Evolutionary conservation across 2,888 invertebrate genomes (phyloP).

Genomic region (Cheilosia variabilis): DNA sequence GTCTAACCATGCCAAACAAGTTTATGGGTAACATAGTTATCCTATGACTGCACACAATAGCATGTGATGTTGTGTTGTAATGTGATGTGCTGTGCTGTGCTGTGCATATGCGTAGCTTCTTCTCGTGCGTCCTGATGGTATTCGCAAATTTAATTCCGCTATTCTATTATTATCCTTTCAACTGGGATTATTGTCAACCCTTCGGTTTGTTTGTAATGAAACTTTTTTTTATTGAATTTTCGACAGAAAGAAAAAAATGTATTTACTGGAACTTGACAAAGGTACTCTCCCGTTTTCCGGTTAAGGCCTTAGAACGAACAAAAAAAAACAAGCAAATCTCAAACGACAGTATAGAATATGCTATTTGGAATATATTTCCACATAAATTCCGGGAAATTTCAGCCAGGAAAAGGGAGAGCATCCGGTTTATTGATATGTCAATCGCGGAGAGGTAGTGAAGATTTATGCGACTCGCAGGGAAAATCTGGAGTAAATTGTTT

Average conservation of each 20-base stretch:
- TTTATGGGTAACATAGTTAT: slow-evolving; percentile 60
- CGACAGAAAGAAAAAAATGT: slow-evolving; percentile 42
- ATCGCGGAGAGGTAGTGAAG: slow-evolving; percentile 54
- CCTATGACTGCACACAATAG: slow-evolving; percentile 30
- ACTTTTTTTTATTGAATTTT: slow-evolving; percentile 68
- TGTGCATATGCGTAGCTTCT: slow-evolving; percentile 33
- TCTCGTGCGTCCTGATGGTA: slow-evolving; percentile 26
- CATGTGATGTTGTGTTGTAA: no score
- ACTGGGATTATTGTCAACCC: slow-evolving; percentile 74
- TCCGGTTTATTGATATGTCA: slow-evolving; percentile 71
- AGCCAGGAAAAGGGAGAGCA: slow-evolving; percentile 30
- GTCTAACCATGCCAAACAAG: slow-evolving; percentile 49
- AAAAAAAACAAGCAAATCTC: slow-evolving; percentile 28
- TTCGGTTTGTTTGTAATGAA: slow-evolving; percentile 65
- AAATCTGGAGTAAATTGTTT: slow-evolving; percentile 21
- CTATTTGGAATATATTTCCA: slow-evolving; percentile 62
- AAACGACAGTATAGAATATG: slow-evolving; percentile 40
- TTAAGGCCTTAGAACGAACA: slow-evolving; percentile 9
- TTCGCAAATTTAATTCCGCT: slow-evolving; percentile 72
- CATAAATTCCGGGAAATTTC: slow-evolving; percentile 41
- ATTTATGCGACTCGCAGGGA: slow-evolving; percentile 56
- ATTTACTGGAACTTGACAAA: slow-evolving; percentile 63
- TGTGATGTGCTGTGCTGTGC: no score
- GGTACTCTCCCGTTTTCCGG: slow-evolving; percentile 58
- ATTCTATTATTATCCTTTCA: slow-evolving; percentile 73